Base-by-base conservation (phyloP, 2,113 vertebrate genomes). In the Xiphophorus maculatus region DNA sequence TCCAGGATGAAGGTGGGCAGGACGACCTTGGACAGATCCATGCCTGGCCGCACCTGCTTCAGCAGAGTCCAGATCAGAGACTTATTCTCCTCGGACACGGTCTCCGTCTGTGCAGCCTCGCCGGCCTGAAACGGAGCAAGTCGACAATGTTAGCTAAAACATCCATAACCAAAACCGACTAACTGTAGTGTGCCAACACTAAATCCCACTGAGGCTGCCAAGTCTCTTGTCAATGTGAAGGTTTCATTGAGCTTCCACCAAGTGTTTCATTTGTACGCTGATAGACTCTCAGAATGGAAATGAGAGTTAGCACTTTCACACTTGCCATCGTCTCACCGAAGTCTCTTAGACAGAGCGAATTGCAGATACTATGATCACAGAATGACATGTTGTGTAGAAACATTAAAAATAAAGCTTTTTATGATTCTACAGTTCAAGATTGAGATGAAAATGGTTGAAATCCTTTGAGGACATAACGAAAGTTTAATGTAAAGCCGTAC, bases 1-100 rank as follows among this genome's bases (percentile, higher is more conserved):
- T 99, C 98, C 92, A 99, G 94, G 89, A 99, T 99, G 92, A 99
- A 99, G 0, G 98, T 99, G 79, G 98, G 98, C 75, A 99, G 92
- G 33, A 99, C 98, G 81, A 99, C 98, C 89, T 98, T 98, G 84
- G 98, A 99, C 63, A 99, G 94, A 77, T 99, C 98, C 98, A 99
- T 99, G 74, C 98, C 98, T 0, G 98, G 98, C 0, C 98, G 95
- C 8, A 99, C 97, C 91, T 99, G 98, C 89, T 99, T 99, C 89
- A 99, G 82, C n/a, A 99, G 80, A 0, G 97, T 99, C 98, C 98
- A 99, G 78, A 99, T 99, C 65, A 99, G 94, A 86, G 97, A 98
- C 87, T 99, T 99, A 78, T 99, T 99, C 93, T 99, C 98, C 91
- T 99, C 98, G 32, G 98, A 99, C 15, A 99, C 98, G 0, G 96